These are phyloP conservation scores for Trogon surrucura DNA, from an alignment of 2,113 vertebrate genomes.

Conservation along the genomic window DNA sequence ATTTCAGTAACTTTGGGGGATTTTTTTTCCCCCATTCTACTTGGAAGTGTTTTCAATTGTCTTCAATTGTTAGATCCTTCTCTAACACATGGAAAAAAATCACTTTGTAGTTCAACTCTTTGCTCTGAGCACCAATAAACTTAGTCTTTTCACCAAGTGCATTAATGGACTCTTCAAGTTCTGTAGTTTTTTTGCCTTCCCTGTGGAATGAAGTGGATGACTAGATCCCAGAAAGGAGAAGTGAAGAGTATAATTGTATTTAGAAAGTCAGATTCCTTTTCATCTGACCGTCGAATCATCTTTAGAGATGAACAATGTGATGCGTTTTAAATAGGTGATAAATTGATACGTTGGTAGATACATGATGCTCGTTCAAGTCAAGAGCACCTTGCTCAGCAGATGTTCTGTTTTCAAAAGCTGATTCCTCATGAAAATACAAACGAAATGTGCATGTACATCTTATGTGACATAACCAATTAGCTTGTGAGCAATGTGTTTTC, in stretches of 20 bases:
- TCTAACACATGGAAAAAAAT: background rate
- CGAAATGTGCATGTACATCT: background rate
- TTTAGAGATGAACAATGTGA: background rate
- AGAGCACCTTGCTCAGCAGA: conserved; percentile 2
- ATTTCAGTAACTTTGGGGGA: background rate
- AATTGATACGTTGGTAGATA: background rate
- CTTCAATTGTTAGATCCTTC: background rate
- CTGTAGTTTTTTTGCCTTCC: background rate
- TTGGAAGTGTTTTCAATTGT: background rate
- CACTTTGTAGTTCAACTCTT: background rate
- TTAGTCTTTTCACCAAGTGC: background rate
- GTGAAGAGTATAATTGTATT: background rate
- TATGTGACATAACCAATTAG: background rate
- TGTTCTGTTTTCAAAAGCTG: background rate
- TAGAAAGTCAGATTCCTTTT: background rate
- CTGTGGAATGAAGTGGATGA: background rate
- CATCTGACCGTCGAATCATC: background rate
- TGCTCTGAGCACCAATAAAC: rapidly evolving
- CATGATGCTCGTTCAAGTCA: background rate
- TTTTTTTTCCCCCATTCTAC: background rate
- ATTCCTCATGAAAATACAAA: background rate
- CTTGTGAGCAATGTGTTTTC: background rate
- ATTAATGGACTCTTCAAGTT: background rate
- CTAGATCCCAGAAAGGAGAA: background rate
- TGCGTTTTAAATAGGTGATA: background rate